Percentiles rank a stretch among this genome's conserved stretches.
Evolutionary conservation across 2,113 vertebrate genomes (phyloP).

Genomic region (Sakesphorus luctuosus): DNA sequence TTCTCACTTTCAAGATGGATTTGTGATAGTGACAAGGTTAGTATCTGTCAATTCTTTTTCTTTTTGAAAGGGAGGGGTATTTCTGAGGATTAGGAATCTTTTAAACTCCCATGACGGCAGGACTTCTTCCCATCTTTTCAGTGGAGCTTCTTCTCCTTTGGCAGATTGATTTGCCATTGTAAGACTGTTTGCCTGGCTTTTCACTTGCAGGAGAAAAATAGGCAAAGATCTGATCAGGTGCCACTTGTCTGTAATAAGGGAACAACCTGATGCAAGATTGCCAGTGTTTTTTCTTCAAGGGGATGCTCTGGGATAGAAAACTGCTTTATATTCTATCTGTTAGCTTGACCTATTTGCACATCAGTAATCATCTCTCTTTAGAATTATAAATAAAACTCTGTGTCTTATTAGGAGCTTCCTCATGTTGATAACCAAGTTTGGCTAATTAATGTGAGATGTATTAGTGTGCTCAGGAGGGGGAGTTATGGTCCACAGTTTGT

Average conservation of each 20-base stretch:
- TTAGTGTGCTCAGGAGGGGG: background rate
- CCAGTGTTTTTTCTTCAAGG: background rate
- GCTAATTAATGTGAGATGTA: background rate
- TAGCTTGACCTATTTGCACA: background rate
- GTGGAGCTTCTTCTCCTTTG: background rate
- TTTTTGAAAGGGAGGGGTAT: background rate
- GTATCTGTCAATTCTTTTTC: background rate
- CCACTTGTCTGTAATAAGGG: background rate
- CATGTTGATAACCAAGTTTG: background rate
- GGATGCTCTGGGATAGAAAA: background rate
- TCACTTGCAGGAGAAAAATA: background rate
- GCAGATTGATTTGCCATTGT: background rate
- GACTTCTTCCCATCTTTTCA: background rate
- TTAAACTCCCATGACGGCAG: background rate
- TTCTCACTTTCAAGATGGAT: background rate
- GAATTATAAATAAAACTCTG: background rate
- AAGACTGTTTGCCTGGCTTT: background rate
- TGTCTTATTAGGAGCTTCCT: slow-evolving; percentile 42
- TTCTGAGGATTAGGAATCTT: background rate
- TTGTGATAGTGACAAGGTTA: background rate
- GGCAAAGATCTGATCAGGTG: background rate
- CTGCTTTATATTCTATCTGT: background rate
- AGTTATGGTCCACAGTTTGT: background rate
- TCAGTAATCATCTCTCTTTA: background rate
- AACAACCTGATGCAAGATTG: background rate